A percentile compares a stretch with the other conserved stretches of the same genome.
Evolutionary conservation across 2,888 invertebrate genomes (phyloP).

Genomic region (Helicoverpa assulta): DNA sequence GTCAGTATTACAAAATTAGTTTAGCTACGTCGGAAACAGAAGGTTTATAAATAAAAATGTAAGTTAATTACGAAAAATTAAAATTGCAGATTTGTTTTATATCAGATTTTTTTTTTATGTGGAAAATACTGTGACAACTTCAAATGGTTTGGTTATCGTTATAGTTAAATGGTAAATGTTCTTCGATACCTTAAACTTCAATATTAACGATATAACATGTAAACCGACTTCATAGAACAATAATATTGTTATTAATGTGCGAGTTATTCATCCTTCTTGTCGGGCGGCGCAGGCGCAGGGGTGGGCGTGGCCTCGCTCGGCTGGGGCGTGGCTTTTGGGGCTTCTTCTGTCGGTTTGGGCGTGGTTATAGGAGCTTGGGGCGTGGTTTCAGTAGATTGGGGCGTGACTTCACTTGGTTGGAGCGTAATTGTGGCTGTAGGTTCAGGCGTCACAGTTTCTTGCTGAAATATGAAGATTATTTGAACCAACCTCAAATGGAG

Average conservation of each 20-base stretch:
- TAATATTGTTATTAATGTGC: not conserved
- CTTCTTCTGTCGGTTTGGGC: not conserved
- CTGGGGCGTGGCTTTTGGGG: not conserved
- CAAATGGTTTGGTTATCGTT: too few relatives aligned
- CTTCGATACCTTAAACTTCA: too few relatives aligned
- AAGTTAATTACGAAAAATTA: too few relatives aligned
- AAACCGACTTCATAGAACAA: constrained; percentile 29
- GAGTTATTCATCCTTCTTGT: constrained; percentile 51
- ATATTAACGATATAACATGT: not conserved
- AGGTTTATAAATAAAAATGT: too few relatives aligned
- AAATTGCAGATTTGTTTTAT: too few relatives aligned
- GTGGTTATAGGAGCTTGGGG: not conserved
- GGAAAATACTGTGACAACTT: not conserved
- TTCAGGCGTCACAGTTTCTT: constrained; percentile 65
- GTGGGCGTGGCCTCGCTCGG: constrained; percentile 51
- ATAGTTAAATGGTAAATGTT: not conserved
- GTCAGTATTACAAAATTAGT: constrained; percentile 15
- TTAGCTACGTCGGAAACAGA: constrained; percentile 9
- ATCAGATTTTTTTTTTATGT: not conserved
- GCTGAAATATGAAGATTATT: constrained; percentile 23
- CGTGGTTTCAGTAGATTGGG: not conserved
- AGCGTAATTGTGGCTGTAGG: constrained; percentile 71
- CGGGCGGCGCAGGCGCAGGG: constrained; percentile 74
- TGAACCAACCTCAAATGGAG: not conserved
- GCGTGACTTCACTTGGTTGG: constrained; percentile 44